phyloP scores from a whole-genome alignment of 2,113 vertebrate species.

The Diphyllodes magnificus region DNA sequence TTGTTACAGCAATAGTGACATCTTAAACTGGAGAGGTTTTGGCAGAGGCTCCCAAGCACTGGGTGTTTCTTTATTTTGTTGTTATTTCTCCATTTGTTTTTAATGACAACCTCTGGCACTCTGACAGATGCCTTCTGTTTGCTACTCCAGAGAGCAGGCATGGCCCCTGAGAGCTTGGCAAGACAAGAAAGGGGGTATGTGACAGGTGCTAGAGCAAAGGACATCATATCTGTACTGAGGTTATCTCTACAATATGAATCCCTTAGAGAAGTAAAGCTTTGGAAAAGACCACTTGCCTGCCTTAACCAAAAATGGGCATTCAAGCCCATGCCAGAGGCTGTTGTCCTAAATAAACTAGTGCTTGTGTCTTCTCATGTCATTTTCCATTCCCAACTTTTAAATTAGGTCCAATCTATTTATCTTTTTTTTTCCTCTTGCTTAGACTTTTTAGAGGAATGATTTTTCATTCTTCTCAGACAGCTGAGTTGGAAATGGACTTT shows the following conservation, averaged over 20 bases:
- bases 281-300: background rate
- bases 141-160: background rate
- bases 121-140: slow-evolving; percentile 30
- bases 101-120: slow-evolving; percentile 39
- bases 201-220: slow-evolving; percentile 32
- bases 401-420: background rate
- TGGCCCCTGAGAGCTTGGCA: slow-evolving; percentile 3
- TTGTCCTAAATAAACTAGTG: background rate
- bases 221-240: background rate
- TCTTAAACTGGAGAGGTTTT: background rate
- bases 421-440: background rate
- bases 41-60: background rate
- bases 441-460: background rate
- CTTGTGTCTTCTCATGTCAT: background rate
- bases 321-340: background rate
- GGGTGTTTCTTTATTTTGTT: background rate
- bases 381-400: slow-evolving; percentile 22
- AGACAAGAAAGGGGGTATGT: slow-evolving; percentile 27
- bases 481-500: slow-evolving; percentile 53
- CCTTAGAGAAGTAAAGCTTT: slow-evolving; percentile 5
- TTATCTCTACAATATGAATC: slow-evolving; percentile 34
- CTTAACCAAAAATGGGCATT: slow-evolving; percentile 19
- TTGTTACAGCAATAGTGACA: background rate
- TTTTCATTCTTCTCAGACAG: slow-evolving; percentile 45
- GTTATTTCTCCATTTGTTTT: slow-evolving; percentile 34